These are phyloP conservation scores for Rhopilema esculentum DNA, from an alignment of 30 jellyfish, hydroid and myxozoan species.

Conservation along the genomic window DNA sequence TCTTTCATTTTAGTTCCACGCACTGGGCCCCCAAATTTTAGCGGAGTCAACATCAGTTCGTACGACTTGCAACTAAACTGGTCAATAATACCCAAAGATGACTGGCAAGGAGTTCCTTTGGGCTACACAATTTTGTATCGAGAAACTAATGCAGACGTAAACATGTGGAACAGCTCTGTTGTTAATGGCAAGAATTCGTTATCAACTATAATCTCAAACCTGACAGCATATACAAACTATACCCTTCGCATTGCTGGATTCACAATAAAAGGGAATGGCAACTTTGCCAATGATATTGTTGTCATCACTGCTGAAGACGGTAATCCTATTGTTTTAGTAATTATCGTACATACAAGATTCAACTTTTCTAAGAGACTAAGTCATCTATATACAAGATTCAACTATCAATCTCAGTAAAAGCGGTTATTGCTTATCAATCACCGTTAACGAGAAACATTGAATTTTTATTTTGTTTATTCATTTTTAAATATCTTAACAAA, in stretches of 20 bases:
- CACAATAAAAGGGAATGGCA: constrained; percentile 53
- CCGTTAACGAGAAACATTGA: too few relatives aligned
- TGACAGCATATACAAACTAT: constrained; percentile 45
- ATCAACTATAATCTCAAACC: constrained; percentile 3
- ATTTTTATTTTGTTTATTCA: too few relatives aligned
- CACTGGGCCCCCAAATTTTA: constrained; percentile 24
- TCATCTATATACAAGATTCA: too few relatives aligned
- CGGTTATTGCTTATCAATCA: too few relatives aligned
- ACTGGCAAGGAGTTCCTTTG: constrained; percentile 40
- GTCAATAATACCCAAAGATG: constrained; percentile 56
- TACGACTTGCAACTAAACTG: constrained; percentile 46
- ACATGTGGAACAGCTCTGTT: constrained; percentile 36
- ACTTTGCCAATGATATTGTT: constrained; percentile 8
- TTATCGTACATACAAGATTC: too few relatives aligned
- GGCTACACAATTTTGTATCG: constrained; percentile 52
- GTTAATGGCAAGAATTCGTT: constrained; percentile 11
- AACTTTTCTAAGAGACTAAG: too few relatives aligned
- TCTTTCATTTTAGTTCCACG: constrained; percentile 24
- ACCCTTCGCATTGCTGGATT: constrained; percentile 46
- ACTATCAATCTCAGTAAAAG: too few relatives aligned
- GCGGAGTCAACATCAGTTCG: constrained; percentile 43
- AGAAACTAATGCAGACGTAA: constrained; percentile 15
- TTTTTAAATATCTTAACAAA: too few relatives aligned
- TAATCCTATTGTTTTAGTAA: not conserved
- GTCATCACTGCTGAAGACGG: constrained; percentile 58